Evolutionary conservation across 2,113 vertebrate species (phyloP), one percentile per base, ranked within the genome.

Genomic region (Siphamia tubifer): DNA sequence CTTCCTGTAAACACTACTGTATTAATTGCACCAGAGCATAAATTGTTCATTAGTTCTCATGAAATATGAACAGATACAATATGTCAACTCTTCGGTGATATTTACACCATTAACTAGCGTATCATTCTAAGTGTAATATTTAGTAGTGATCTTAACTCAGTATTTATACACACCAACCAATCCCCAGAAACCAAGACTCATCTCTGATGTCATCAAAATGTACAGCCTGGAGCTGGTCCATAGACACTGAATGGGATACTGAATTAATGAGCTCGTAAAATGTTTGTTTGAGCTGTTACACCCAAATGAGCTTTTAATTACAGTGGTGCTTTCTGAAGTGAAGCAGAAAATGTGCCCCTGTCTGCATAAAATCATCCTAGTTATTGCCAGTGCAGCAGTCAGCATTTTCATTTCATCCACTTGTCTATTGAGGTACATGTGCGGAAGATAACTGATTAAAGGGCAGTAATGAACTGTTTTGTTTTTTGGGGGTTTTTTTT

Each of bases 251-350:
- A 68, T 69, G 53, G 44, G 75, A 83, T 2, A 1, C 56, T 28
- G 72, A 75, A 82, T 80, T 84, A 87, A 79, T 82, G 74, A 61
- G 3, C 70, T 83, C 82, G 57, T 86, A 71, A 89, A 85, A 79
- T 88, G 75, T 90, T 87, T 88, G 84, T 87, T 86, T 81, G 76
- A 88, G 82, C 83, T 74, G 74, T 82, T 85, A 81, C 75, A 77
- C 78, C 75, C 82, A 87, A 88, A 87, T 82, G 82, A 85, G 86
- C 88, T 84, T 90, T 90, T 88, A 88, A 87, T 88, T 88, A 88
- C 68, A 39, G 77, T 61, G 34, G 52, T 39, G 57, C 75, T 74
- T 62, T 85, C 80, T 79, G 70, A 82, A 85, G 80, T 77, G 82
- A 79, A 62, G 78, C 87, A 81, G 82, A 81, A 84, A 84, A 85